Evolutionary conservation across 2,113 vertebrate species (phyloP).

Genomic region (Dolichotis patagonum): DNA sequence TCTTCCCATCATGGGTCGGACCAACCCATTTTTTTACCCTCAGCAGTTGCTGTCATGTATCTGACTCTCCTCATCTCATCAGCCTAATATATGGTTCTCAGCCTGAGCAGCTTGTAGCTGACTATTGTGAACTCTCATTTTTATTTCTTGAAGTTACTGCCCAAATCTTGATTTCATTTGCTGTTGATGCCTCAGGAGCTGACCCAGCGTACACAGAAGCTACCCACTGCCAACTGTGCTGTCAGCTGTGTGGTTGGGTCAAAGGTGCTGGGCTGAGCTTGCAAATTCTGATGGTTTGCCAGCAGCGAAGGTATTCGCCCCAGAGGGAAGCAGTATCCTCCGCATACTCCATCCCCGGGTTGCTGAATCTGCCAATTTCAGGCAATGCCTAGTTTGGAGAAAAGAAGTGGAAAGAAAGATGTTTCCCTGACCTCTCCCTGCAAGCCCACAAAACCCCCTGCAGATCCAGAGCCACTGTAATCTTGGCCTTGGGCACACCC

Average conservation of each 20-base stretch:
- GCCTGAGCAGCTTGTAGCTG: neutral
- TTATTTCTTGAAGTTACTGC: slow-evolving; percentile 51
- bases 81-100: neutral
- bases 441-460: neutral
- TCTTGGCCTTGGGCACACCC: neutral
- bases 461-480: neutral
- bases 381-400: slow-evolving; percentile 56
- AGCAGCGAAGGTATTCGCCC: slow-evolving; percentile 65
- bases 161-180: slow-evolving; percentile 48
- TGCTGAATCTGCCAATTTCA: slow-evolving; percentile 36
- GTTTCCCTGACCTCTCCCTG: neutral
- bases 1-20: neutral
- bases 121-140: neutral
- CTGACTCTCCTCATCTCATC: neutral
- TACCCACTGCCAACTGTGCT: slow-evolving; percentile 73
- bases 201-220: slow-evolving; percentile 76
- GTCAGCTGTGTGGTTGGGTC: slow-evolving; percentile 68
- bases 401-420: slow-evolving; percentile 43
- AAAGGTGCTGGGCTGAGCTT: slow-evolving; percentile 56
- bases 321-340: slow-evolving; percentile 60
- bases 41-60: neutral
- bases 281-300: slow-evolving; percentile 25
- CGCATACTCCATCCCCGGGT: neutral
- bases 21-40: neutral
- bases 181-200: slow-evolving; percentile 66